A percentile compares a stretch with the other conserved stretches of the same genome.
Evolutionary conservation across 2,797 vertebrate genomes (phyloP).

Genomic region (Fratercula arctica): DNA sequence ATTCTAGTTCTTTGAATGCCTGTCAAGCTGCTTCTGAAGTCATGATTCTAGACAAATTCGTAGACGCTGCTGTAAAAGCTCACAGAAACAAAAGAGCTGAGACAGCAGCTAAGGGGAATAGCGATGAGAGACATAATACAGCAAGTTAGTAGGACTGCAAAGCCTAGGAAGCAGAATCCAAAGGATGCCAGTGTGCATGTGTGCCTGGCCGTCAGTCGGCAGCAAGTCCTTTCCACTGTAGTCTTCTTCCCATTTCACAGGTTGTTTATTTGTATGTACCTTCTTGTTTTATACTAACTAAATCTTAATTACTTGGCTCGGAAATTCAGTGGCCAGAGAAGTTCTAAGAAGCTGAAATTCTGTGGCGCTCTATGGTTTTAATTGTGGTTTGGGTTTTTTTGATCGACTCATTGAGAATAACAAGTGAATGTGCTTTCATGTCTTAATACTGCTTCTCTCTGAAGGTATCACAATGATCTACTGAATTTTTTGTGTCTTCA

Average conservation of each 20-base stretch:
- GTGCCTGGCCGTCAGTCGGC: background rate
- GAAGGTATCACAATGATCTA: background rate
- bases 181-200: background rate
- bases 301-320: background rate
- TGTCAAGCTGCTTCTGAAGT: constrained; percentile 9
- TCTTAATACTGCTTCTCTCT: background rate
- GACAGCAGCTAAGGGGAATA: background rate
- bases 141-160: background rate
- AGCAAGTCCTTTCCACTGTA: background rate
- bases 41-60: background rate
- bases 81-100: background rate
- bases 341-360: background rate
- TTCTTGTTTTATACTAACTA: background rate
- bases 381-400: background rate
- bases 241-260: background rate
- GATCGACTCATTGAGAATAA: background rate
- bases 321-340: background rate
- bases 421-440: background rate
- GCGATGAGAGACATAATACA: background rate
- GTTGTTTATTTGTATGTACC: background rate
- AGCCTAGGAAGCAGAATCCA: background rate
- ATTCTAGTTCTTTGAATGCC: constrained; percentile 1
- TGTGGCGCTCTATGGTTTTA: background rate
- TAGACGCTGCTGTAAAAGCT: constrained; percentile 9
- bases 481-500: background rate